Evolutionary conservation across 2,113 vertebrate genomes (phyloP), one percentile per base, ranked within the genome.

Genomic region (Xiphorhynchus elegans): DNA sequence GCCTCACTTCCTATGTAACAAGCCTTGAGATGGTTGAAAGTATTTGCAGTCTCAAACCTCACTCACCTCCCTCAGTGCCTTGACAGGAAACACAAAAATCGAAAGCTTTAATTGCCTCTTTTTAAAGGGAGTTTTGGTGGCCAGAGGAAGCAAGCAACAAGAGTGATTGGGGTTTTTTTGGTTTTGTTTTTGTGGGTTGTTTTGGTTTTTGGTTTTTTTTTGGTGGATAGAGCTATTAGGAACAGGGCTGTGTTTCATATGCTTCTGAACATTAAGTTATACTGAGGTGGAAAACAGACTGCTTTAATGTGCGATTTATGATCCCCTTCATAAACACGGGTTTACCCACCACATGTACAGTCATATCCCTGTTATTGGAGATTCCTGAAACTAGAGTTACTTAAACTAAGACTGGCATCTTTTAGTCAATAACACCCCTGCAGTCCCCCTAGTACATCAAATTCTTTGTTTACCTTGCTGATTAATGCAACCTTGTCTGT

Each of bases 31-130:
- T 8, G 25, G 35, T 2, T 52, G 26, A 63, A 96, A 90, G 64
- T 78, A 62, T 95, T 86, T 89, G 69, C 60, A 72, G 72, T 52
- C 79, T 68, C 73, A 91, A 63, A 78, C 25, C 75, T 81, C 88
- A 18, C 68, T 86, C 72, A 52, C 52, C 35, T 92, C 83, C 69
- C 60, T 60, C 7, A 1, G 13, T 11, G 17, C 59, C 52, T 64
- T 81, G 80, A 64, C 66, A 81, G 93, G 76, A 90, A 96, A 89
- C 56, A 92, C 79, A 68, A 53, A 94, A 90, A 85, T 92, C 4
- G 1, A 93, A 96, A 84, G 52, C 20, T 87, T 90, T 90, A 92
- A 92, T 79, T 60, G 53, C 69, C n/a, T 79, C 49, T 72, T 88
- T 95, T 93, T 78, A 68, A 53, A 81, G 50, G 69, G 69, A 78